A percentile compares a stretch with the other conserved stretches of the same genome.
Evolutionary conservation across 2,113 vertebrate genomes (phyloP).

Genomic region (Eudyptes chrysolophus): DNA sequence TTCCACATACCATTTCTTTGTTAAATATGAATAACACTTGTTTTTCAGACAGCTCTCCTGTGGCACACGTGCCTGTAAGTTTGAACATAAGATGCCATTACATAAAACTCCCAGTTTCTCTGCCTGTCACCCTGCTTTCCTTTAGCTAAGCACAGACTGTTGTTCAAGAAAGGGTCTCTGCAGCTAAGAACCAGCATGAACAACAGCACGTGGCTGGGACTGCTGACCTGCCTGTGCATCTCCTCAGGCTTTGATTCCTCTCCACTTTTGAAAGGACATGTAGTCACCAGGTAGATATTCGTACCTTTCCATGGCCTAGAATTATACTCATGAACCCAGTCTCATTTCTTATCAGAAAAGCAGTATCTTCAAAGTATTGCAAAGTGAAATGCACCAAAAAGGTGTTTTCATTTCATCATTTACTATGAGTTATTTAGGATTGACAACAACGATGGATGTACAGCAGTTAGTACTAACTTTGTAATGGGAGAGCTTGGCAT

Average conservation of each 20-base stretch:
- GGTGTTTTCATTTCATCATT: background rate
- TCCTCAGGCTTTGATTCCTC: rapidly evolving
- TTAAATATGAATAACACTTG: background rate
- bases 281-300: background rate
- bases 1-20: background rate
- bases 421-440: background rate
- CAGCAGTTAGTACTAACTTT: background rate
- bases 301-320: background rate
- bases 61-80: background rate
- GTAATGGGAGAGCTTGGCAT: background rate
- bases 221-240: background rate
- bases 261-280: background rate
- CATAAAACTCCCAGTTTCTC: background rate
- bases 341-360: background rate
- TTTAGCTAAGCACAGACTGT: background rate
- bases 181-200: background rate
- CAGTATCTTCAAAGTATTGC: background rate
- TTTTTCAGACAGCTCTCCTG: background rate
- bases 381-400: background rate
- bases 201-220: background rate
- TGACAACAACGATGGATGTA: rapidly evolving
- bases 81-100: background rate
- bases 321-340: background rate
- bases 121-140: background rate
- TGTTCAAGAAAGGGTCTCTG: background rate